Conservation (phyloP, 2,113 vertebrate species). For the Leptocoma aspasia region DNA sequence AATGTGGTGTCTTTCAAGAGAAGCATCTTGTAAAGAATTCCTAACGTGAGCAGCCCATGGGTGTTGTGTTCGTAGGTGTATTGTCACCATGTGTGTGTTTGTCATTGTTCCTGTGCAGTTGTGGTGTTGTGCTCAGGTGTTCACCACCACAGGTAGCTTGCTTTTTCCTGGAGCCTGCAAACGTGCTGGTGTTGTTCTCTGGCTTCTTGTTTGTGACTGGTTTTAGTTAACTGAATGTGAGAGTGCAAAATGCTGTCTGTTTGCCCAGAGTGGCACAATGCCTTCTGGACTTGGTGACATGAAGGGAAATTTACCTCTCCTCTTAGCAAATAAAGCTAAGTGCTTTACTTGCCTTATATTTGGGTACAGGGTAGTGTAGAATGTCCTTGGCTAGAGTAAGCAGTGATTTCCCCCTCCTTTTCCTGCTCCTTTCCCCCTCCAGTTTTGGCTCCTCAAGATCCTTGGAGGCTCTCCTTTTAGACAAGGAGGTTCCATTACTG, state of each 20-base stretch:
- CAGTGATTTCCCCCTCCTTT: background rate
- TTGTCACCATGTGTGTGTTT: background rate
- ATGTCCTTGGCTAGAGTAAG: background rate
- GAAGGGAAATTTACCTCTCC: background rate
- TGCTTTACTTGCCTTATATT: background rate
- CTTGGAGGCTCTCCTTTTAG: background rate
- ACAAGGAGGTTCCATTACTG: background rate
- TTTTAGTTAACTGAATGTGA: background rate
- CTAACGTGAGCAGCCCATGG: background rate
- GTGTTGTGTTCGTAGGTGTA: background rate
- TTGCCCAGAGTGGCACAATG: background rate
- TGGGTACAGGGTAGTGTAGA: accelerated
- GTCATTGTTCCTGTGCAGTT: background rate
- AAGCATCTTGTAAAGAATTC: background rate
- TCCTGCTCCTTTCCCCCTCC: background rate
- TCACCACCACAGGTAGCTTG: background rate
- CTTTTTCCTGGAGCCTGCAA: background rate
- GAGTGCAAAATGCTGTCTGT: background rate
- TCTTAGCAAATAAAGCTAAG: background rate
- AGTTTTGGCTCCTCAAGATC: background rate
- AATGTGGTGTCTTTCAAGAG: background rate
- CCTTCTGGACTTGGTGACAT: background rate
- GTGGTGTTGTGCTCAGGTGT: background rate
- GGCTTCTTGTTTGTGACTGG: background rate
- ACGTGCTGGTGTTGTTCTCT: background rate